Percentiles rank a stretch among this genome's conserved stretches.
These are phyloP conservation scores for Agelastica alni DNA, from an alignment of 2,888 invertebrate species.

Conservation along the genomic window DNA sequence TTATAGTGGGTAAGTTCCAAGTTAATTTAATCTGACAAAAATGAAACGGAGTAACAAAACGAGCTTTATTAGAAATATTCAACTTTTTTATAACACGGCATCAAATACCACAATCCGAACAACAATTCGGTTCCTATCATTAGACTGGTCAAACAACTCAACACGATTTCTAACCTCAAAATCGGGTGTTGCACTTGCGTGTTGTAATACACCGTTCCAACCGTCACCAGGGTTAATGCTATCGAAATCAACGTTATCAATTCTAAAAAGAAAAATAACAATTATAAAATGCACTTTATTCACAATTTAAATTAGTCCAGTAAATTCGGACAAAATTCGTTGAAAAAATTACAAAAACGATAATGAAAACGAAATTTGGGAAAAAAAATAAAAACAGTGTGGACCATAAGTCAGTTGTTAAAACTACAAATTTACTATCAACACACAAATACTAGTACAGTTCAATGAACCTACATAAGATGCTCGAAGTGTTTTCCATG, in stretches of 20 bases:
- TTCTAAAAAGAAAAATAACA: constrained; percentile 34
- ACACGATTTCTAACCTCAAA: constrained; percentile 39
- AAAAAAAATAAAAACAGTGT: too few species aligned
- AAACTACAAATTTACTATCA: too few species aligned
- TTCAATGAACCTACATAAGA: too few species aligned
- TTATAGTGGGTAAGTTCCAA: constrained; percentile 66
- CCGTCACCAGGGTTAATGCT: constrained; percentile 32
- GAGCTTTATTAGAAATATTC: constrained; percentile 40
- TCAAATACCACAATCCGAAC: constrained; percentile 37
- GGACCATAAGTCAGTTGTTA: too few species aligned
- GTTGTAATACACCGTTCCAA: constrained; percentile 38
- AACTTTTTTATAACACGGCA: constrained; percentile 40
- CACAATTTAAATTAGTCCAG: too few species aligned
- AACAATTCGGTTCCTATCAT: constrained; percentile 35
- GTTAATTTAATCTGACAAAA: not conserved
- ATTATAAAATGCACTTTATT: not conserved
- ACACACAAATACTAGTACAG: too few species aligned
- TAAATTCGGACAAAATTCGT: too few species aligned
- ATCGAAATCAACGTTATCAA: constrained; percentile 34
- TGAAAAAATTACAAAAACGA: too few species aligned
- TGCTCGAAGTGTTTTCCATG: too few species aligned
- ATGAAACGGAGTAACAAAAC: too few species aligned
- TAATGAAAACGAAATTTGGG: too few species aligned
- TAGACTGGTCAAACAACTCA: constrained; percentile 35
- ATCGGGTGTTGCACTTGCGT: constrained; percentile 36